Percentiles rank a stretch among this genome's conserved stretches.
phyloP scores from a whole-genome alignment of 2,113 vertebrate genomes.

The Eptatretus burgeri region DNA sequence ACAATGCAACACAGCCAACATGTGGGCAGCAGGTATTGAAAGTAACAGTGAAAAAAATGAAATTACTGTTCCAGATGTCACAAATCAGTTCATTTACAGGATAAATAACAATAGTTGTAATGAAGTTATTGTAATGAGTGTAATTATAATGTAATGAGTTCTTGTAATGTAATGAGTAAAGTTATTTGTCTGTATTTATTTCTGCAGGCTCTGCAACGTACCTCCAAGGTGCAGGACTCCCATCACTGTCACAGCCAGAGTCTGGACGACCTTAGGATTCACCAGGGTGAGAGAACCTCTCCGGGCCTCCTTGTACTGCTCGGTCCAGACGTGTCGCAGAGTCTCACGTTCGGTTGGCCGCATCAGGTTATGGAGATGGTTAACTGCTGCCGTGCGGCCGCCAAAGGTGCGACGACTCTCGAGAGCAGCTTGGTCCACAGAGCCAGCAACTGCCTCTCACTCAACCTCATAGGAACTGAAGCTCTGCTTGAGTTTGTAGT shows the following conservation, averaged over 20 bases:
- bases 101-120: too few relatives aligned
- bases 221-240: constrained; percentile 43
- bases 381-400: constrained; percentile 15
- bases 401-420: background rate
- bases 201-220: constrained; percentile 27
- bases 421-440: constrained; percentile 45
- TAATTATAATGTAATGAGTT: too few relatives aligned
- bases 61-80: too few relatives aligned
- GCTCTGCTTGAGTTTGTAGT: constrained; percentile 76
- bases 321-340: constrained; percentile 82
- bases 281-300: constrained; percentile 42
- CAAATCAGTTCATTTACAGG: too few relatives aligned
- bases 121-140: too few relatives aligned
- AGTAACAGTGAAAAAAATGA: too few relatives aligned
- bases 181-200: constrained; percentile 6
- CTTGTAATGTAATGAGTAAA: too few relatives aligned
- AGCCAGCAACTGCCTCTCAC: constrained; percentile 87
- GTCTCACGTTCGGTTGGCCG: constrained; percentile 74
- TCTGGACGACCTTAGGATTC: constrained; percentile 65
- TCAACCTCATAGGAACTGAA: constrained; percentile 68
- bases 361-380: constrained; percentile 35
- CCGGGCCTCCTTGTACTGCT: constrained; percentile 43
- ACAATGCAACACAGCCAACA: too few relatives aligned
- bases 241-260: constrained; percentile 81
- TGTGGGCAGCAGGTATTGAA: too few relatives aligned